A percentile compares a stretch with the other conserved stretches of the same genome.
These are phyloP conservation scores for Alviniconcha marisindica DNA, from an alignment of 1,140 invertebrate species.

Conservation along the genomic window DNA sequence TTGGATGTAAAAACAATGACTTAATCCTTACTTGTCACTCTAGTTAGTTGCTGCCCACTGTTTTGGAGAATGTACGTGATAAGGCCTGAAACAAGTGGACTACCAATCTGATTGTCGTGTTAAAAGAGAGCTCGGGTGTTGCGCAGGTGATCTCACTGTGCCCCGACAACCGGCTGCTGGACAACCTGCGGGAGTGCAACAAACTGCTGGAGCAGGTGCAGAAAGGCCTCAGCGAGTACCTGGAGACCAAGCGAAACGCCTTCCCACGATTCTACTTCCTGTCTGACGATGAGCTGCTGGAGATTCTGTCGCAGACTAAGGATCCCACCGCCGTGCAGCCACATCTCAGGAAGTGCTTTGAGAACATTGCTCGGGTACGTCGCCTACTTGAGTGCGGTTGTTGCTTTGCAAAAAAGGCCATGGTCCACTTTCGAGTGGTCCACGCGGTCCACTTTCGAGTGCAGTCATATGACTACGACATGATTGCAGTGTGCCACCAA, in stretches of 20 bases:
- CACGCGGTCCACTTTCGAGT: no score
- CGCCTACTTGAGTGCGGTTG: no score
- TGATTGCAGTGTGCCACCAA: no score
- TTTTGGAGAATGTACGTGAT: no score
- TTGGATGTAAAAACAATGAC: background rate
- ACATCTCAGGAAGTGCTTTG: slow-evolving; percentile 88
- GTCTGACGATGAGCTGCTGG: slow-evolving; percentile 91
- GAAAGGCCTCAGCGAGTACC: slow-evolving; percentile 86
- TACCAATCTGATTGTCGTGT: no score
- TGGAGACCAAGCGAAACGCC: slow-evolving; percentile 88
- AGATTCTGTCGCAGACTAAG: slow-evolving; percentile 89
- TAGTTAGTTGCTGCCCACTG: no score
- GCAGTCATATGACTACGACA: no score
- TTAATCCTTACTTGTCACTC: no score
- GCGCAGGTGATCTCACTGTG: slow-evolving; percentile 76
- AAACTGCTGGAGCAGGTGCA: slow-evolving; percentile 83
- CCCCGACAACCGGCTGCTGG: slow-evolving; percentile 79
- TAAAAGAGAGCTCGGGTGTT: no score
- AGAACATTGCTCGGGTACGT: slow-evolving; percentile 83
- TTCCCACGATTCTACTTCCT: slow-evolving; percentile 92
- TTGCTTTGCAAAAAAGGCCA: no score
- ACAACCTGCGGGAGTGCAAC: slow-evolving; percentile 83
- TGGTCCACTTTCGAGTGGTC: no score
- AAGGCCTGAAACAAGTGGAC: no score
- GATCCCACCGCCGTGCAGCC: slow-evolving; percentile 88